Percentiles rank a stretch among this genome's conserved stretches.
These are phyloP conservation scores for Lymantria monacha DNA, from an alignment of 2,888 invertebrate genomes.

Conservation along the genomic window DNA sequence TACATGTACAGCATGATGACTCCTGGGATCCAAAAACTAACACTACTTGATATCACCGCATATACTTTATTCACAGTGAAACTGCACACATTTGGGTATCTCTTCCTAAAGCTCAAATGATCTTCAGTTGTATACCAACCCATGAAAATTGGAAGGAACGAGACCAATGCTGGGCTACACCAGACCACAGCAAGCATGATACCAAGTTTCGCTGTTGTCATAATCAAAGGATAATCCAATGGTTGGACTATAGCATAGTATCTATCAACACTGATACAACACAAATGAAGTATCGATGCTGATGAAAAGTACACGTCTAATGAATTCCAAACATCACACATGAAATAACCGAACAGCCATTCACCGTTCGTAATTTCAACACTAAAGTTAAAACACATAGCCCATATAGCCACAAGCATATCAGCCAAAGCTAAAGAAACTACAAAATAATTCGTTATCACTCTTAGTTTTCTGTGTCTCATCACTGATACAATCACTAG, in stretches of 20 bases:
- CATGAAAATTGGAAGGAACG: slow-evolving; percentile 96
- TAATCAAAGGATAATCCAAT: slow-evolving; percentile 94
- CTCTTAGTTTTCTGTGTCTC: slow-evolving; percentile 84
- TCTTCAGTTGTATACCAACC: slow-evolving; percentile 96
- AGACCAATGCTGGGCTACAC: slow-evolving; percentile 95
- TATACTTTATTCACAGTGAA: slow-evolving; percentile 94
- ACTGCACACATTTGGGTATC: slow-evolving; percentile 88
- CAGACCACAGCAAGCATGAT: slow-evolving; percentile 94
- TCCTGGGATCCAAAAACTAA: slow-evolving; percentile 97
- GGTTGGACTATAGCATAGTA: slow-evolving; percentile 97
- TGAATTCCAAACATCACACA: slow-evolving; percentile 98
- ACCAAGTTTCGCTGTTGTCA: slow-evolving; percentile 91
- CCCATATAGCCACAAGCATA: slow-evolving; percentile 96
- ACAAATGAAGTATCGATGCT: slow-evolving; percentile 95
- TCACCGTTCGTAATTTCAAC: slow-evolving; percentile 91
- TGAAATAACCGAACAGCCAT: slow-evolving; percentile 94
- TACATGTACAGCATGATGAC: slow-evolving; percentile 97
- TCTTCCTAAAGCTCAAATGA: slow-evolving; percentile 86
- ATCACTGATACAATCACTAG: slow-evolving; percentile 93
- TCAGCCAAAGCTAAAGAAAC: slow-evolving; percentile 97
- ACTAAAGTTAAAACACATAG: slow-evolving; percentile 96
- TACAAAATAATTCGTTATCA: slow-evolving; percentile 97
- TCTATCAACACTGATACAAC: slow-evolving; percentile 94
- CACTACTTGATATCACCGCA: slow-evolving; percentile 93
- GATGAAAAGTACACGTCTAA: slow-evolving; percentile 97